Evolutionary conservation across 2,113 vertebrate genomes (phyloP).

Genomic region (Pseudolaguvia tuberculata): DNA sequence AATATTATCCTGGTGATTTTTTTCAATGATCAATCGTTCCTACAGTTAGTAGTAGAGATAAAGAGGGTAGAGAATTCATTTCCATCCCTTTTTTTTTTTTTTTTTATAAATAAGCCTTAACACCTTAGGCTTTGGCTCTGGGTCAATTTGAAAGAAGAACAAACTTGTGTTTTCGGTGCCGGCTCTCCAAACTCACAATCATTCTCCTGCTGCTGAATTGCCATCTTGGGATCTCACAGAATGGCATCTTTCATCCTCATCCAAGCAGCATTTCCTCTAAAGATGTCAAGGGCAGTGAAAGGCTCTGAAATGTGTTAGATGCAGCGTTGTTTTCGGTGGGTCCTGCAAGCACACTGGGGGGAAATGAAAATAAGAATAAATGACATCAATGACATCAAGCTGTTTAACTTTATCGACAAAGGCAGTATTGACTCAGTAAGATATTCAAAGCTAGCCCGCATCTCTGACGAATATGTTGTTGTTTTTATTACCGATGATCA

Average conservation of each 20-base stretch:
- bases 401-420: slow-evolving; percentile 19
- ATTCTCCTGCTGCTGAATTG: slow-evolving; percentile 48
- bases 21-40: neutral
- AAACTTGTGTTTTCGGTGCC: neutral
- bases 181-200: neutral
- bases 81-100: too few species aligned
- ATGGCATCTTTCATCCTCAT: slow-evolving; percentile 59
- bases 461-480: slow-evolving; percentile 27
- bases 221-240: slow-evolving; percentile 54
- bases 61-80: neutral
- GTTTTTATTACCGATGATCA: slow-evolving; percentile 30
- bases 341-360: neutral
- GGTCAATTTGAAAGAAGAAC: slow-evolving; percentile 42
- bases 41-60: neutral
- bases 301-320: slow-evolving; percentile 18
- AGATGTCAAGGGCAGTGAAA: slow-evolving; percentile 57
- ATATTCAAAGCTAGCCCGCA: slow-evolving; percentile 28
- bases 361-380: neutral
- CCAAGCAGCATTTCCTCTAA: slow-evolving; percentile 57
- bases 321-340: neutral
- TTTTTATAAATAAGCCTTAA: neutral
- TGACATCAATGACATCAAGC: neutral
- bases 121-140: neutral
- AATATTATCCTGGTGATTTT: neutral
- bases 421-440: slow-evolving; percentile 21